These are phyloP conservation scores for Arctocebus calabarensis DNA, from an alignment of 2,797 vertebrate genomes.

Conservation along the genomic window DNA sequence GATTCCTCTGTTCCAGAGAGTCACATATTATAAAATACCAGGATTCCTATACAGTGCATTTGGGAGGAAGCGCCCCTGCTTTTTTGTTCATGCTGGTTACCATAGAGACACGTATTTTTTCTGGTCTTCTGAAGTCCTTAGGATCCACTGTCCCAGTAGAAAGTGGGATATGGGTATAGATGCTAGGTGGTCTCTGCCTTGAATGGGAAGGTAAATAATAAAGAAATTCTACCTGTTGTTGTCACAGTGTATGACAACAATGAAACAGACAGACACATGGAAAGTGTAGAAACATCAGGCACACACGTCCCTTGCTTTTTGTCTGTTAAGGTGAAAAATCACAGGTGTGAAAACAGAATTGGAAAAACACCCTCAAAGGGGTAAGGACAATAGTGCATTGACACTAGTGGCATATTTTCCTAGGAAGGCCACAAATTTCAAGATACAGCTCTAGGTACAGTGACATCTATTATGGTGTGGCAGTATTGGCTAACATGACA, in stretches of 20 bases:
- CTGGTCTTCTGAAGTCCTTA: neutral
- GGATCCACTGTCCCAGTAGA: neutral
- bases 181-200: neutral
- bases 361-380: neutral
- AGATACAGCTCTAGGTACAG: neutral
- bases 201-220: neutral
- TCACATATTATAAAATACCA: neutral
- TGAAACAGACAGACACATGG: neutral
- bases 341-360: neutral
- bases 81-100: constrained; percentile 33
- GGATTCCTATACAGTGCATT: neutral
- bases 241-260: neutral
- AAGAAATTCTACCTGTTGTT: neutral
- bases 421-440: neutral
- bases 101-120: neutral
- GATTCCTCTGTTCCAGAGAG: neutral
- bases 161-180: neutral
- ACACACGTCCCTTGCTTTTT: neutral
- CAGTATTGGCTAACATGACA: neutral
- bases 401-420: neutral
- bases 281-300: neutral
- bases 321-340: neutral
- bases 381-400: too few species aligned
- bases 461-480: neutral
- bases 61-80: neutral